phyloP scores from a whole-genome alignment of 2,113 vertebrate genomes.

The Xenopus borealis region DNA sequence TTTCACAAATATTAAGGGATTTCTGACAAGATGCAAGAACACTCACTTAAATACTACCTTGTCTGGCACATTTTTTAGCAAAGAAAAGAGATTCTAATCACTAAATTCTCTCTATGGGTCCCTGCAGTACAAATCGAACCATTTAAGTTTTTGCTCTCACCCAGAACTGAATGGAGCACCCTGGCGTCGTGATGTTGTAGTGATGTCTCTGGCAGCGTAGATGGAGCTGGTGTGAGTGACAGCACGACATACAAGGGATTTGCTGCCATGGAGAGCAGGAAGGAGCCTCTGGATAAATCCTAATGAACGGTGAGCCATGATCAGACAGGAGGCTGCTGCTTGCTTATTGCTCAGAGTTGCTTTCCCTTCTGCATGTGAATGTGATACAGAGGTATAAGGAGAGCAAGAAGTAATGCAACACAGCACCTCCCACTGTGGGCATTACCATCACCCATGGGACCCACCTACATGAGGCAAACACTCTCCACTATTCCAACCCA shows the following conservation, averaged over 20 bases:
- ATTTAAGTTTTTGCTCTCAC: conserved; percentile 7
- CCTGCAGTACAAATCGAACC: too few species aligned
- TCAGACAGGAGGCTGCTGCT: neutral
- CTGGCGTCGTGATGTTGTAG: conserved; percentile 1
- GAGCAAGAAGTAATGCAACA: neutral
- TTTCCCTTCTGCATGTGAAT: too few species aligned
- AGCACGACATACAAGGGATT: neutral
- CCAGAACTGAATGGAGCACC: conserved; percentile 6
- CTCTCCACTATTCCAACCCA: too few species aligned
- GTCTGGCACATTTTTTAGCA: too few species aligned
- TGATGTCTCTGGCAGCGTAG: neutral
- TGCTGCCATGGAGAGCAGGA: neutral
- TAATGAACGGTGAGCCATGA: conserved; percentile 7
- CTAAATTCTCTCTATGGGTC: too few species aligned
- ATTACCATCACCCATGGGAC: neutral
- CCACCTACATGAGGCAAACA: too few species aligned
- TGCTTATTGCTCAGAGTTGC: neutral
- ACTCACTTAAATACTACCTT: too few species aligned
- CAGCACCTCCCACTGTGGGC: conserved; percentile 9
- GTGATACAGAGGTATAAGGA: conserved; percentile 9
- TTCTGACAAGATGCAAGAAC: too few species aligned
- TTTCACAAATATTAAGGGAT: too few species aligned
- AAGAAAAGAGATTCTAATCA: too few species aligned
- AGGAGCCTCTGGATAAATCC: neutral
- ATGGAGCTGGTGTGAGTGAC: too few species aligned